Percentiles rank a stretch among this genome's conserved stretches.
Evolutionary conservation across 2,888 invertebrate genomes (phyloP).

Genomic region (Omphaloscelis lunosa): DNA sequence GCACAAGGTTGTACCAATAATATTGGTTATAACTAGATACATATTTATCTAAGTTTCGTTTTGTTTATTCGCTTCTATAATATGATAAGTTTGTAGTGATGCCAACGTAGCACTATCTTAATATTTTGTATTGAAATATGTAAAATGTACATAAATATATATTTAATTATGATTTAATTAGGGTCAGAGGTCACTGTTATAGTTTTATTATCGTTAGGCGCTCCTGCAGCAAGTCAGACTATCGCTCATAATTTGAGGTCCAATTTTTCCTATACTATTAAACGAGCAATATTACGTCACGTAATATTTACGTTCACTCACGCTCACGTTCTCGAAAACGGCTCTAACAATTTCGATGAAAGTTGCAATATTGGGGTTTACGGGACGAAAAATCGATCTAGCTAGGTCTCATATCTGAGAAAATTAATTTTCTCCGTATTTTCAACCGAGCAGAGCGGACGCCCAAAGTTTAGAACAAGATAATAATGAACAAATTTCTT

Average conservation of each 20-base stretch:
- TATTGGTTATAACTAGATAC: not conserved
- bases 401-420: too few relatives aligned
- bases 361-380: too few relatives aligned
- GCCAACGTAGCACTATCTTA: constrained; percentile 2
- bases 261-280: not conserved
- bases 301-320: too few relatives aligned
- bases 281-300: too few relatives aligned
- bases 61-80: not conserved
- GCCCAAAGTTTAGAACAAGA: too few relatives aligned
- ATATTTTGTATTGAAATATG: not conserved
- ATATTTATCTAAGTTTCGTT: not conserved
- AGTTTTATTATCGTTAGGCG: not conserved
- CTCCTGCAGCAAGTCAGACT: not conserved
- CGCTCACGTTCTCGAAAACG: too few relatives aligned
- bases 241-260: not conserved
- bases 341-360: too few relatives aligned
- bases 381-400: too few relatives aligned
- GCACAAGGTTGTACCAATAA: not conserved
- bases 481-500: not conserved
- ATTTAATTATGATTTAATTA: constrained; percentile 14
- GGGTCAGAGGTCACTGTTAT: constrained; percentile 5
- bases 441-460: too few relatives aligned
- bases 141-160: not conserved
- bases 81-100: not conserved
- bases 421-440: too few relatives aligned